Conservation (phyloP, 2,113 vertebrate species). For the Scytalopus superciliaris region DNA sequence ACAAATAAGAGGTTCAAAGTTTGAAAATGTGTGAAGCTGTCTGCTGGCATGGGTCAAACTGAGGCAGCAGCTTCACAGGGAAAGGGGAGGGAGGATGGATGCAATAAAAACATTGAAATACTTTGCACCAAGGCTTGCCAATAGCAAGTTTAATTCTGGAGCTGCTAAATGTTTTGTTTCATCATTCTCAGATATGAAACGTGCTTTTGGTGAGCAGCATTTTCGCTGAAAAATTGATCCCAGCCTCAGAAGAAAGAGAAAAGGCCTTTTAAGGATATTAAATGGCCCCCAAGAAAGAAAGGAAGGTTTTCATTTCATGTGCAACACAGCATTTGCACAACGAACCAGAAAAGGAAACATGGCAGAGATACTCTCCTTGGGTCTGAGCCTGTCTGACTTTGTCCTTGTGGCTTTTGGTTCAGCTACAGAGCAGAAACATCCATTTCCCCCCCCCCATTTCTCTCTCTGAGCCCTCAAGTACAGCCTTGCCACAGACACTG, state of each 20-base stretch:
- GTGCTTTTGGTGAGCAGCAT: neutral
- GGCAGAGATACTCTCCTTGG: neutral
- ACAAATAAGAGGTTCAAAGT: neutral
- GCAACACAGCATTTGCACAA: neutral
- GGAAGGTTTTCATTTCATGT: neutral
- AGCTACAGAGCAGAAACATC: neutral
- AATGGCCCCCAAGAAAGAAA: neutral
- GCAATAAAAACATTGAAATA: neutral
- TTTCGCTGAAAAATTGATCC: neutral
- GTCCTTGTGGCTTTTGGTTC: neutral
- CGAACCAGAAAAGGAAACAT: neutral
- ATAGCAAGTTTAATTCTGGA: neutral
- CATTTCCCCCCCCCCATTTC: accelerated
- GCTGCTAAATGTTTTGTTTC: neutral
- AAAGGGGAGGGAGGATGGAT: neutral
- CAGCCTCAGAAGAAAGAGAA: neutral
- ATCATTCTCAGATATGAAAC: neutral
- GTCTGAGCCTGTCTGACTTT: neutral
- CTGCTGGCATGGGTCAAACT: neutral
- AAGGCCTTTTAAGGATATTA: neutral
- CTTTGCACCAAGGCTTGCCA: neutral
- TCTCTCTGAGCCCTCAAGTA: neutral
- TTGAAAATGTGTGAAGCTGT: neutral
- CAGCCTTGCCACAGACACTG: accelerated
- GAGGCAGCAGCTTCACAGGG: neutral